A percentile compares a stretch with the other conserved stretches of the same genome.
Evolutionary conservation across 2,888 invertebrate genomes (phyloP).

Genomic region (Hyalella azteca): DNA sequence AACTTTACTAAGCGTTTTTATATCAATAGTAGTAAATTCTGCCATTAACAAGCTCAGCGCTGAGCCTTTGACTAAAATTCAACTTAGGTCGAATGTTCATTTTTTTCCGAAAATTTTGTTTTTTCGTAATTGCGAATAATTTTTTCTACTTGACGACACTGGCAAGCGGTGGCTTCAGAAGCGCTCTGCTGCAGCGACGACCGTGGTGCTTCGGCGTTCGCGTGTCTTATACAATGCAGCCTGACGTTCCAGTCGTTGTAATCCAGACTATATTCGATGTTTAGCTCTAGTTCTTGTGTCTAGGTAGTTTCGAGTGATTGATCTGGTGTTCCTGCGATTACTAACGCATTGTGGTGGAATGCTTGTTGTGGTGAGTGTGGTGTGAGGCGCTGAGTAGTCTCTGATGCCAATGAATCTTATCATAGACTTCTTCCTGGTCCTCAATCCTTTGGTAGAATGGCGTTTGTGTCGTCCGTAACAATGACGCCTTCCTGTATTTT

Average conservation of each 20-base stretch:
- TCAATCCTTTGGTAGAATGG: neutral
- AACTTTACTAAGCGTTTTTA: too few relatives aligned
- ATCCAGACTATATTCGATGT: neutral
- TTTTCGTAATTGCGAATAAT: neutral
- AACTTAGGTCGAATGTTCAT: too few relatives aligned
- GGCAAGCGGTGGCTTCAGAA: neutral
- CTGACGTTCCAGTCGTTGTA: neutral
- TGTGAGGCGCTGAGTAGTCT: neutral
- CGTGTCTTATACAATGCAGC: neutral
- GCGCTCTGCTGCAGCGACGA: neutral
- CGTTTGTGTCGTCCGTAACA: neutral
- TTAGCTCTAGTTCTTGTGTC: neutral
- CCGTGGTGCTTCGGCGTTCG: neutral
- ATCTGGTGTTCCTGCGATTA: neutral
- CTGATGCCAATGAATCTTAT: neutral
- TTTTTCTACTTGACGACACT: neutral
- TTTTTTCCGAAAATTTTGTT: neutral
- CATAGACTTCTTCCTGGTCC: too few relatives aligned
- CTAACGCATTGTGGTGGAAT: neutral
- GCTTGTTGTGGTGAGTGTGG: neutral
- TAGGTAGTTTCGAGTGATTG: neutral
- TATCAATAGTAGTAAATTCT: too few relatives aligned
- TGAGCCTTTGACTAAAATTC: too few relatives aligned
- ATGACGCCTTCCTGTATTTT: neutral
- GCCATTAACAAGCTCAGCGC: too few relatives aligned